Base-by-base conservation (phyloP, 2,113 vertebrate species). In the Apeltes quadracus region DNA sequence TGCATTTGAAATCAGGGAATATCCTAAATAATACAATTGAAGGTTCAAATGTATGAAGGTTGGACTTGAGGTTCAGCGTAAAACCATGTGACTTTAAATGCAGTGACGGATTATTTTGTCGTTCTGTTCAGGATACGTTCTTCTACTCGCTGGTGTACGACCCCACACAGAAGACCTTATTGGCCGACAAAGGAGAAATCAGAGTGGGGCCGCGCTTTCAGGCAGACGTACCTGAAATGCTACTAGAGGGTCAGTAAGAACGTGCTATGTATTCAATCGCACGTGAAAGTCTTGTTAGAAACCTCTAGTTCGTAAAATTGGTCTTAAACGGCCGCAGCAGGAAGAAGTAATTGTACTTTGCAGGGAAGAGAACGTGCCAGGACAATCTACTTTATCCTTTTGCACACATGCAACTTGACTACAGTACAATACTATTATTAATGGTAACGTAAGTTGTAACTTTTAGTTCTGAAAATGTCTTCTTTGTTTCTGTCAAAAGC, bases 71-170 rank as follows among this genome's bases (percentile, higher is more conserved):
- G n/a, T n/a, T n/a, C 29, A 15, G 12, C 43, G 25, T 29, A 18
- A 25, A 38, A 12, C 39, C 5, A 15, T 3, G 16, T 14, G 3
- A 3, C 23, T 27, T 5, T 6, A 57, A 29, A 25, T 27, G 15
- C 22, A 12, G 20, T 15, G 2, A 50, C 38, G 16, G 48, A 79
- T 14, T 15, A 2, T 7, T 55, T 4, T 51, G 5, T 32, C 59
- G 0, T 72, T 41, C 85, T 78, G 78, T 72, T 44, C 78, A 99
- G 97, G 97, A 99, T 90, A 92, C 96, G 0, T 99, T 99, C 94
- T 99, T 99, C 93, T 99, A 99, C 87, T 99, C 97, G 0, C 56
- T 98, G 94, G 97, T 99, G 54, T 99, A 99, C 65, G 97, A 98
- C 91, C 97, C 97, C 6, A 97, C 96, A 62, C 93, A 98, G 92